Conservation (phyloP, 2,797 vertebrate species). For the Pangasius djambal region DNA sequence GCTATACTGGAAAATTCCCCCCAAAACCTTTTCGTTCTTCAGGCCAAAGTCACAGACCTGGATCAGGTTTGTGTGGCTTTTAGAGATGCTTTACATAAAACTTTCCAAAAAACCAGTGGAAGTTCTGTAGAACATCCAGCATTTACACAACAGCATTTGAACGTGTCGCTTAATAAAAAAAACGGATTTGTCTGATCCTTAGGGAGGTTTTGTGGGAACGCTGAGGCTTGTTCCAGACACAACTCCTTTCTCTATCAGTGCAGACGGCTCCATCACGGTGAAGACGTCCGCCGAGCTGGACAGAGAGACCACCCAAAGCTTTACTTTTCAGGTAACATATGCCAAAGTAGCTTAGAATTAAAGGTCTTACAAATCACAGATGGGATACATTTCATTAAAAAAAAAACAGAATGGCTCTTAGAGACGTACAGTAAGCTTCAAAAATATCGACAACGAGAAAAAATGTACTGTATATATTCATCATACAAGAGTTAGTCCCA, state of each 20-base stretch:
- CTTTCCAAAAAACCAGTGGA: not conserved
- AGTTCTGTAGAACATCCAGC: not conserved
- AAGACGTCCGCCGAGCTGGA: constrained; percentile 70
- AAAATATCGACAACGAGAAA: not conserved
- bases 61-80: constrained; percentile 71
- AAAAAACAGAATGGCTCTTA: not conserved
- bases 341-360: not conserved
- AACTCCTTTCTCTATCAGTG: constrained; percentile 70
- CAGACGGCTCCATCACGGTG: constrained; percentile 71
- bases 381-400: not conserved
- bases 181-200: not conserved
- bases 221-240: constrained; percentile 67
- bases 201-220: constrained; percentile 79
- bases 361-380: not conserved
- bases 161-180: not conserved
- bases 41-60: constrained; percentile 66
- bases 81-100: not conserved
- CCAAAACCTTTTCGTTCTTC: constrained; percentile 64
- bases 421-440: not conserved
- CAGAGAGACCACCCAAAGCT: constrained; percentile 64
- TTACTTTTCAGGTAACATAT: constrained; percentile 72
- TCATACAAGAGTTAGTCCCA: not conserved
- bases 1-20: constrained; percentile 75
- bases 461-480: not conserved
- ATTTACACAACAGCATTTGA: not conserved